A percentile compares a stretch with the other conserved stretches of the same genome.
phyloP scores from a whole-genome alignment of 1,140 invertebrate genomes.

The Anagrus nilaparvatae region DNA sequence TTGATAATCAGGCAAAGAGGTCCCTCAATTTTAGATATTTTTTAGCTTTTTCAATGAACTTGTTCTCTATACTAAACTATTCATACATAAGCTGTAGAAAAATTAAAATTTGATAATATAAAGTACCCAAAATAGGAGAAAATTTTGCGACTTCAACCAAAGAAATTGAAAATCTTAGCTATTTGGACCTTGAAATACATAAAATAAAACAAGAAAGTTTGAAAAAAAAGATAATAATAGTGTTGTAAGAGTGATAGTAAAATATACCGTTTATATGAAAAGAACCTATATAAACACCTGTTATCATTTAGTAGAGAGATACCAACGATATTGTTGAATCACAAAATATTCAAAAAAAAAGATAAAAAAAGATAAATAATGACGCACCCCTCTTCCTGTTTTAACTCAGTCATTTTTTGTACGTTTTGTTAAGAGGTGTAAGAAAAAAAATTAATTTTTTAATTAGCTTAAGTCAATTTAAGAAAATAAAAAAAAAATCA shows the following conservation, averaged over 20 bases:
- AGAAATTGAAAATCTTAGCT: background rate
- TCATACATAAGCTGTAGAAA: too few species aligned
- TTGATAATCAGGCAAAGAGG: too few species aligned
- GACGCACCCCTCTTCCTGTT: slow-evolving; percentile 1
- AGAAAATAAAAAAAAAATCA: slow-evolving; percentile 4
- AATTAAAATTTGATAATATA: too few species aligned
- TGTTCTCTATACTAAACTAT: too few species aligned
- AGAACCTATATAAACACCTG: slow-evolving; percentile 10
- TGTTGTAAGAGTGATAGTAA: slow-evolving; percentile 1
- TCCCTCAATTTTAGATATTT: too few species aligned
- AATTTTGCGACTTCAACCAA: too few species aligned
- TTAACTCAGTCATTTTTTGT: background rate
- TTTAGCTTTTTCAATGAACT: too few species aligned
- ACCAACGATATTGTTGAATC: slow-evolving; percentile 11
- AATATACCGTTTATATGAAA: slow-evolving; percentile 5
- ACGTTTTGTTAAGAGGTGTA: too few species aligned
- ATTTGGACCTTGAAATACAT: background rate
- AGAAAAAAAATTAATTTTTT: too few species aligned
- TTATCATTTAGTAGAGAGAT: slow-evolving; percentile 7
- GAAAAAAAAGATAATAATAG: background rate
- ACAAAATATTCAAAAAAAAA: slow-evolving; percentile 9
- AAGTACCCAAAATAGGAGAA: too few species aligned
- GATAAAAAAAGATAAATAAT: background rate
- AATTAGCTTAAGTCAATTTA: slow-evolving; percentile 11
- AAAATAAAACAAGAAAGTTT: slow-evolving; percentile 2